Base-by-base conservation (phyloP, 2,113 vertebrate genomes). In the Taxidea taxus region DNA sequence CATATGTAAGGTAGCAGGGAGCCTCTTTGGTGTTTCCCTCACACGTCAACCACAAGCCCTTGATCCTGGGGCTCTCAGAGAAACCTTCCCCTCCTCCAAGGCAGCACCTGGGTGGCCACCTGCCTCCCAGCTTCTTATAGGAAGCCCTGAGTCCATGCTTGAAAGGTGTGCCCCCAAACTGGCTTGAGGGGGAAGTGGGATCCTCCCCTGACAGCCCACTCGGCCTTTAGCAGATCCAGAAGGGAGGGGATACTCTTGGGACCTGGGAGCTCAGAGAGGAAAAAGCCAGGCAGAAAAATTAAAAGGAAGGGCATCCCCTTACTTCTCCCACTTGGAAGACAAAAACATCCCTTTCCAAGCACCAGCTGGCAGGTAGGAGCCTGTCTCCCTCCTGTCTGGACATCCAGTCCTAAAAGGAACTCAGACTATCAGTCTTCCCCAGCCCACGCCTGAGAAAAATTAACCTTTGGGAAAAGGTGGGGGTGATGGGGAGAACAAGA, bases 301-400 rank as follows among this genome's bases (percentile, higher is more conserved):
- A 75, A 68, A 88, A 85, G 37, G 9, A 82, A 16, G 31, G 51
- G 21, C 20, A 31, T 74, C 49, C 23, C 47, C 62, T 87, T 86
- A 74, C 34, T 96, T 56, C 39, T 72, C 37, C 68, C 2, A 31
- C 21, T 62, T 42, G 20, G 60, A 80, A 94, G 96, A 95, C 39
- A 97, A 90, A 94, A 86, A 95, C 49, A 95, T 90, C 87, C 66
- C 74, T 98, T 87, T 82, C 74, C 56, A 75, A 95, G 91, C 90
- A 96, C 97, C 80, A 90, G 94, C 84, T 95, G 92, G 95, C 91
- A 93, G 89, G 93, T 75, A 94, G 81, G 9, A 90, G 84, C 68
- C 90, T 51, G 68, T 92, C 80, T 96, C 74, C 62, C 92, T 97
- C 66, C 95, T 82, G 75, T 64, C 70, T 70, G 87, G 92, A 93